These are phyloP conservation scores for Silvanus unidentatus DNA, from an alignment of 2,888 invertebrate genomes.

Conservation along the genomic window DNA sequence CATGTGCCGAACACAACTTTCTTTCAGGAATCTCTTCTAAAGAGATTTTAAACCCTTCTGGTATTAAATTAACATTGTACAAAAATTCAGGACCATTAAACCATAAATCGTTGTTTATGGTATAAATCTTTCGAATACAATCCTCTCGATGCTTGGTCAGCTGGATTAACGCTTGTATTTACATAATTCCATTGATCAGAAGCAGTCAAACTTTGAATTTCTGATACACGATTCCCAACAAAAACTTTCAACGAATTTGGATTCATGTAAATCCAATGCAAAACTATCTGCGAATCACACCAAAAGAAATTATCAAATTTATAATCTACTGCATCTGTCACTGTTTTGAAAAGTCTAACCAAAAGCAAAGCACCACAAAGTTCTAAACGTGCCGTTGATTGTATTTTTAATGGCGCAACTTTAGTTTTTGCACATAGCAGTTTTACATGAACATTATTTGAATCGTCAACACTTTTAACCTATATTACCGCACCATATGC, in stretches of 20 bases:
- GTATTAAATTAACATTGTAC: too few relatives aligned
- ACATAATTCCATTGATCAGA: slow-evolving; percentile 5
- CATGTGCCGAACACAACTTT: neutral
- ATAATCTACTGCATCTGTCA: slow-evolving; percentile 5
- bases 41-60: too few relatives aligned
- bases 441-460: slow-evolving; percentile 3
- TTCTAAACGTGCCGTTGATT: slow-evolving; percentile 15
- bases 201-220: slow-evolving; percentile 7
- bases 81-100: too few relatives aligned
- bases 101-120: too few relatives aligned
- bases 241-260: slow-evolving; percentile 4
- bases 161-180: slow-evolving; percentile 6
- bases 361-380: slow-evolving; percentile 15
- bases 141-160: slow-evolving; percentile 7
- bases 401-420: slow-evolving; percentile 15
- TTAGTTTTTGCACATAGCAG: slow-evolving; percentile 15
- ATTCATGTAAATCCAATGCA: slow-evolving; percentile 6
- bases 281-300: slow-evolving; percentile 7
- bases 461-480: neutral
- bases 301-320: slow-evolving; percentile 2
- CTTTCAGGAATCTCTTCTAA: too few relatives aligned
- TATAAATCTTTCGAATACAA: neutral
- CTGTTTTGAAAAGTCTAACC: slow-evolving; percentile 9
- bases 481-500: slow-evolving; percentile 17
- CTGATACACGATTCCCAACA: slow-evolving; percentile 4